Evolutionary conservation across 2,113 vertebrate genomes (phyloP).

Genomic region (Indri indri): DNA sequence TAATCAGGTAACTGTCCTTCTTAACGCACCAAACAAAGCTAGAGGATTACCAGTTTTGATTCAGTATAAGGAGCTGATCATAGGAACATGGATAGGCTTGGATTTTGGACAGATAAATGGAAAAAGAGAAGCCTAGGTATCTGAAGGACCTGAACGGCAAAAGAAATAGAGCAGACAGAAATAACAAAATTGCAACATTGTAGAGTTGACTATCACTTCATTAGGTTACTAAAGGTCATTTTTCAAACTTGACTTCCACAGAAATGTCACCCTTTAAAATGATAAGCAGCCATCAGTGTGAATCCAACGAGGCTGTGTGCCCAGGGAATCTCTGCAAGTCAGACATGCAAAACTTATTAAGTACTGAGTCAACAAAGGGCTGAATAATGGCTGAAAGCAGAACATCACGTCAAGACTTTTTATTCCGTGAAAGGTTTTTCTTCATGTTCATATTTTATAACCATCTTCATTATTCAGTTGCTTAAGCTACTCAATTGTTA

Average conservation of each 20-base stretch:
- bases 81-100: neutral
- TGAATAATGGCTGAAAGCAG: neutral
- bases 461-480: slow-evolving; percentile 25
- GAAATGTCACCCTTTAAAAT: neutral
- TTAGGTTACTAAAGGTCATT: neutral
- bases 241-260: neutral
- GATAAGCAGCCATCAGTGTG: neutral
- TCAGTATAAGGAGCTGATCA: neutral
- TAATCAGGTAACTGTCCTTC: neutral
- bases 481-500: neutral
- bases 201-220: neutral
- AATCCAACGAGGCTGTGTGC: neutral
- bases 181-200: neutral
- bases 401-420: neutral
- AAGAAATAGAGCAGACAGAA: neutral
- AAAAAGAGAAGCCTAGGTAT: neutral
- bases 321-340: neutral
- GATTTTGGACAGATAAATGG: neutral
- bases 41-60: neutral
- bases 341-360: neutral
- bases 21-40: neutral
- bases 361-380: neutral
- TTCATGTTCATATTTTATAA: slow-evolving; percentile 23
- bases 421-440: neutral
- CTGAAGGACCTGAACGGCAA: neutral